Percentiles rank a stretch among this genome's conserved stretches.
Conservation (phyloP, 2,113 vertebrate species). For the Lepus europaeus region DNA sequence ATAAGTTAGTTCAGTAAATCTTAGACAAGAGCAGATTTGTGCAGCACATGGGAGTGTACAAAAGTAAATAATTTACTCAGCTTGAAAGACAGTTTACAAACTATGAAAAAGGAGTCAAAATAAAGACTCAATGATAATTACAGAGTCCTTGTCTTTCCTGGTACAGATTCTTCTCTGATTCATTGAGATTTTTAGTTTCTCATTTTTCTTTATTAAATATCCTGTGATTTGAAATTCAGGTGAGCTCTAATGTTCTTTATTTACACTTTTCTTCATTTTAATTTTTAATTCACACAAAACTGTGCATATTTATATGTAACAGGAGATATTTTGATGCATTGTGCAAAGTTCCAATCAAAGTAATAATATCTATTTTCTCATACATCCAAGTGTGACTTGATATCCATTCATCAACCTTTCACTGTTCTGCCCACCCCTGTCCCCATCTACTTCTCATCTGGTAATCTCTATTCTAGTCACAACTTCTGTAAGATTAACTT, state of each 20-base stretch:
- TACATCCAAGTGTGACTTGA: too few relatives aligned
- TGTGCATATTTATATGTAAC: too few relatives aligned
- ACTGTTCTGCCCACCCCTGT: too few relatives aligned
- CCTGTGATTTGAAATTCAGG: neutral
- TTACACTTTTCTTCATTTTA: neutral
- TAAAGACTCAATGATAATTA: neutral
- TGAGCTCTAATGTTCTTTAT: neutral
- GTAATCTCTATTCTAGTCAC: too few relatives aligned
- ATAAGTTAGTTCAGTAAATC: neutral
- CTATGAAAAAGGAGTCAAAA: neutral
- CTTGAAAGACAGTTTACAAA: slow-evolving; percentile 4
- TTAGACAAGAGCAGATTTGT: neutral
- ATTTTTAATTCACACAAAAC: too few relatives aligned
- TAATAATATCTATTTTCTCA: too few relatives aligned
- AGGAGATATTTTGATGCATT: too few relatives aligned
- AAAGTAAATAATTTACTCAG: neutral
- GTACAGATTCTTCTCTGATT: neutral
- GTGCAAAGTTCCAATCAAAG: too few relatives aligned
- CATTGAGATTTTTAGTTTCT: neutral
- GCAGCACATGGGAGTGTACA: neutral
- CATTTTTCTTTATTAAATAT: neutral
- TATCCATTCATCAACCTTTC: too few relatives aligned
- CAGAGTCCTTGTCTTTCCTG: neutral
- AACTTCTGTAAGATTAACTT: too few relatives aligned
- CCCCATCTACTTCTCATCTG: too few relatives aligned